Conservation (phyloP, 2,888 invertebrate species). For the Xylota segnis region DNA sequence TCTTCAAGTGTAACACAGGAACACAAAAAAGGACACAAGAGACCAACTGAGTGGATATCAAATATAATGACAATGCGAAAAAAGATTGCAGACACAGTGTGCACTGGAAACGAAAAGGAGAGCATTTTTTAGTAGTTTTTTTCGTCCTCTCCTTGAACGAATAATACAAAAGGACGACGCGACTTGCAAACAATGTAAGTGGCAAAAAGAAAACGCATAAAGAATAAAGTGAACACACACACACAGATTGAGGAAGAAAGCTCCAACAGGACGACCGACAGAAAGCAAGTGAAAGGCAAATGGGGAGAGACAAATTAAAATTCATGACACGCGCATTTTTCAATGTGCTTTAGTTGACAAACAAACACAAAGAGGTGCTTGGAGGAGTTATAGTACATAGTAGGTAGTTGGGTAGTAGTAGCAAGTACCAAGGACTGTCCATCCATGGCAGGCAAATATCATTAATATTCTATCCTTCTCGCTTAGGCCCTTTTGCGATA, state of each 20-base stretch:
- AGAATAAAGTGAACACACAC: slow-evolving; percentile 21
- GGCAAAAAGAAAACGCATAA: slow-evolving; percentile 12
- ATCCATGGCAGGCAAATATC: slow-evolving; percentile 59
- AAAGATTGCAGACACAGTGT: no score
- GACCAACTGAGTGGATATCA: slow-evolving; percentile 16
- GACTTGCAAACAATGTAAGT: slow-evolving; percentile 44
- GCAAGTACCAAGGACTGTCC: slow-evolving; percentile 29
- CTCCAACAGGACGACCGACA: neutral
- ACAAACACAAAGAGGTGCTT: slow-evolving; percentile 52
- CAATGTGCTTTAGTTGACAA: slow-evolving; percentile 70
- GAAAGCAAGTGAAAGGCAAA: neutral
- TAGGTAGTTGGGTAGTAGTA: neutral
- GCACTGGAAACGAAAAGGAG: slow-evolving; percentile 25
- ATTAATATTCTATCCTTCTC: slow-evolving; percentile 66
- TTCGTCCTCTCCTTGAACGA: slow-evolving; percentile 9
- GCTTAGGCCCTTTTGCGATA: slow-evolving; percentile 10
- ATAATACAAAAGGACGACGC: slow-evolving; percentile 44
- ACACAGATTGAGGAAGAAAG: slow-evolving; percentile 28
- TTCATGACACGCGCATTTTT: slow-evolving; percentile 71
- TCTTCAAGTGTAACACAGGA: neutral
- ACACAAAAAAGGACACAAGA: slow-evolving; percentile 14
- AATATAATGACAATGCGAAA: slow-evolving; percentile 40
- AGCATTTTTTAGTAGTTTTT: slow-evolving; percentile 23
- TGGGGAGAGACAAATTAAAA: slow-evolving; percentile 42
- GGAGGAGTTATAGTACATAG: slow-evolving; percentile 10